These are phyloP conservation scores for Hydrochoerus hydrochaeris DNA, from an alignment of 2,113 vertebrate genomes.

Conservation along the genomic window DNA sequence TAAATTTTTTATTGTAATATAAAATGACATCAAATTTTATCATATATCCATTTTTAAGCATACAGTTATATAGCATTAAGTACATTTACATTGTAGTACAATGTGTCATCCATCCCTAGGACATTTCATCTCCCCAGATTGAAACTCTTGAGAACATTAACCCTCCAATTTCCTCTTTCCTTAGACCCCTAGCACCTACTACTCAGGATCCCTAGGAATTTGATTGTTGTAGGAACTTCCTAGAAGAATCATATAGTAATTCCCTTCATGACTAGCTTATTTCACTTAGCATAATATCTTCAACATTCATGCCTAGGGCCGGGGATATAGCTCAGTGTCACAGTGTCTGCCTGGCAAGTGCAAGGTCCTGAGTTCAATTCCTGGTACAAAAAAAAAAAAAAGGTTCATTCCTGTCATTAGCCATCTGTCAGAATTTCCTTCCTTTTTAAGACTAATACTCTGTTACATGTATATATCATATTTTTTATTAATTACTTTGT, in stretches of 20 bases:
- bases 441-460: neutral
- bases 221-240: neutral
- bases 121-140: neutral
- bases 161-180: neutral
- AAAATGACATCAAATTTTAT: neutral
- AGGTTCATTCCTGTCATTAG: neutral
- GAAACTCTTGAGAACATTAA: neutral
- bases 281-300: constrained; percentile 31
- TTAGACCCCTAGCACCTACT: neutral
- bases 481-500: neutral
- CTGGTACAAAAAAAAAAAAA: no score
- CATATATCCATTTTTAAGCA: neutral
- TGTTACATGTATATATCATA: neutral
- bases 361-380: no score
- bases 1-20: neutral
- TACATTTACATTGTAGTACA: neutral
- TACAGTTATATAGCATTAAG: neutral
- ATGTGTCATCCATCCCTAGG: neutral
- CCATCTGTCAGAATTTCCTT: constrained; percentile 5
- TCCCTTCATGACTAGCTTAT: neutral
- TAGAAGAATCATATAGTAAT: neutral
- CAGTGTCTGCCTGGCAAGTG: no score
- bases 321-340: no score
- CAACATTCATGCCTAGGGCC: neutral
- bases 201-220: constrained; percentile 18